Conservation (phyloP, 2,797 vertebrate species). For the Coccyzus lansbergi region DNA sequence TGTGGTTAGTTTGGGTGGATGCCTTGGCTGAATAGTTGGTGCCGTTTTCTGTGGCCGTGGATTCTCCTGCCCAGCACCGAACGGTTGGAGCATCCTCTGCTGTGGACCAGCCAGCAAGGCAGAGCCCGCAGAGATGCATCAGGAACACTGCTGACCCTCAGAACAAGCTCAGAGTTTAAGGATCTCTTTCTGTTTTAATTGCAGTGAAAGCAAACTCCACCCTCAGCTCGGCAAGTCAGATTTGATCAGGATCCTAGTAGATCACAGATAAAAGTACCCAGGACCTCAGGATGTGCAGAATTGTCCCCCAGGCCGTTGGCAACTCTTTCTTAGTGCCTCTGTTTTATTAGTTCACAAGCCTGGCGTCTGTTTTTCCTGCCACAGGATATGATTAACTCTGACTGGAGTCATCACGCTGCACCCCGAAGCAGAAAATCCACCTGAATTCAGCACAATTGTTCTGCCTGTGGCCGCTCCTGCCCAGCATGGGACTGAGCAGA, state of each 20-base stretch:
- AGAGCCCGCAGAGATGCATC: background rate
- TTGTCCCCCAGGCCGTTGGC: background rate
- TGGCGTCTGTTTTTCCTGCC: background rate
- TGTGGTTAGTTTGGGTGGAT: background rate
- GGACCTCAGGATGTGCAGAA: background rate
- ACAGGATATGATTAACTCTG: constrained; percentile 50
- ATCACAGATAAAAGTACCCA: background rate
- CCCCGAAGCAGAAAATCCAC: background rate
- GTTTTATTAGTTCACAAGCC: background rate
- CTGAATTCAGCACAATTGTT: background rate
- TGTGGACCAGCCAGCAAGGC: fast-evolving
- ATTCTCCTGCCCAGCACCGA: too few relatives aligned
- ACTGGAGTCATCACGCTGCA: fast-evolving
- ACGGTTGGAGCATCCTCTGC: background rate
- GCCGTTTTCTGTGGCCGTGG: background rate
- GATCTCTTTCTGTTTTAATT: background rate
- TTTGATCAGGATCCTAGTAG: background rate
- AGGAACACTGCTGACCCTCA: background rate
- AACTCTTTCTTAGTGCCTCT: background rate
- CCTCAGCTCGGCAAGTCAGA: fast-evolving
- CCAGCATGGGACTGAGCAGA: background rate
- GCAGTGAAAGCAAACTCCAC: background rate
- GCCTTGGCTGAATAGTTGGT: background rate
- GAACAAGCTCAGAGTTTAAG: background rate
- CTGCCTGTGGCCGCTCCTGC: fast-evolving